phyloP scores from a whole-genome alignment of 2,797 vertebrate genomes.

The Mus minutoides region DNA sequence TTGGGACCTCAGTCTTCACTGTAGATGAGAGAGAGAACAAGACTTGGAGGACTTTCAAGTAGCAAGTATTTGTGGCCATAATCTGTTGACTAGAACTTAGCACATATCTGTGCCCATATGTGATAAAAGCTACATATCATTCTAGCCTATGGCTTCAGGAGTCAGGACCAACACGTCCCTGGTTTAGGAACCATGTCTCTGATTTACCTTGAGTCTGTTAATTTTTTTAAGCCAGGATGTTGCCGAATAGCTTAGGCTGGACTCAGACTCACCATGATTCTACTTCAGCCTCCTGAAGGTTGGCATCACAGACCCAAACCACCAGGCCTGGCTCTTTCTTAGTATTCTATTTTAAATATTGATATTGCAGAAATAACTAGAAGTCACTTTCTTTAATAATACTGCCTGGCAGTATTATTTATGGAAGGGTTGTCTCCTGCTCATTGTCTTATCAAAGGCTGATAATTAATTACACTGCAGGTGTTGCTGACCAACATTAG shows the following conservation, averaged over 20 bases:
- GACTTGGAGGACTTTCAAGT: background rate
- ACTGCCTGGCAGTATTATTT: background rate
- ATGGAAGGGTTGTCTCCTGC: background rate
- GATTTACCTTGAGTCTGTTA: background rate
- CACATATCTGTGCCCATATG: background rate
- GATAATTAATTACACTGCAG: background rate
- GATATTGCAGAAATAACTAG: background rate
- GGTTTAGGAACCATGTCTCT: background rate
- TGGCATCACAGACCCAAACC: background rate
- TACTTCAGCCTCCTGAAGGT: background rate
- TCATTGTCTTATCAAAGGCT: background rate
- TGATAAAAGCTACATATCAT: background rate
- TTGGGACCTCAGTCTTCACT: background rate
- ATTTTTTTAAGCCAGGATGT: background rate
- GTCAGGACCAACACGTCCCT: background rate
- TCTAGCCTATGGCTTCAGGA: background rate
- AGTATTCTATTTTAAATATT: background rate
- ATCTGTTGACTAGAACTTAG: background rate
- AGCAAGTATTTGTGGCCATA: background rate
- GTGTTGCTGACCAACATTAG: background rate
- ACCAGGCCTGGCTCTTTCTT: background rate
- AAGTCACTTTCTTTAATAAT: background rate
- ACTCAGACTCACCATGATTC: background rate
- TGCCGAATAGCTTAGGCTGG: too few relatives aligned
- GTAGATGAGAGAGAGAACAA: background rate